Conservation (phyloP, 1,140 invertebrate genomes). For the Drosophila fuyamai region DNA sequence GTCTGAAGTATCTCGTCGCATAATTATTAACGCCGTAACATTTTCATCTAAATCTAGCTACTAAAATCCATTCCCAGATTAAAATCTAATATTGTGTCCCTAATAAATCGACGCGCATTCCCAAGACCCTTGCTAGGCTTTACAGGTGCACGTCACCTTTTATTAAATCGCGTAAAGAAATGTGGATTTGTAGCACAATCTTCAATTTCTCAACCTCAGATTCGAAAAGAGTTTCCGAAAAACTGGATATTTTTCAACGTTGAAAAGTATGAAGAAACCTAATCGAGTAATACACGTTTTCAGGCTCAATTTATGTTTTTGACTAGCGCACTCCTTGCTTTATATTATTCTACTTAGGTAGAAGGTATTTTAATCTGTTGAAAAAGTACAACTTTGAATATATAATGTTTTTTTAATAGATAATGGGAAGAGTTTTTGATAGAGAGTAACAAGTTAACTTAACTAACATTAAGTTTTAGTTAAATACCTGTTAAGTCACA, state of each 20-base stretch:
- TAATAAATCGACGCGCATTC: constrained; percentile 22
- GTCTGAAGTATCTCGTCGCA: not conserved
- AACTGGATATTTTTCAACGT: constrained; percentile 58
- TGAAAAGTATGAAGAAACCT: constrained; percentile 42
- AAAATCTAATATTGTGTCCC: constrained; percentile 2
- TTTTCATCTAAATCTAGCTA: not conserved
- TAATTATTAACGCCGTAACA: constrained; percentile 1
- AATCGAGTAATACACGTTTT: not conserved
- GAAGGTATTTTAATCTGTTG: not conserved
- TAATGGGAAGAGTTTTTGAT: no score
- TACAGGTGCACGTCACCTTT: not conserved
- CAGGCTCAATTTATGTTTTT: constrained; percentile 13
- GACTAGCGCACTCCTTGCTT: constrained; percentile 10
- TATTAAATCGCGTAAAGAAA: not conserved
- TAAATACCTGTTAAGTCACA: no score
- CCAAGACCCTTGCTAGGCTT: constrained; percentile 5
- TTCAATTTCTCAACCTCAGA: constrained; percentile 1
- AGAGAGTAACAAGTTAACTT: no score
- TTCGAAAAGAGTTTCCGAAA: constrained; percentile 66
- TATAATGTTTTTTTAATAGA: no score
- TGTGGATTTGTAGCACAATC: not conserved
- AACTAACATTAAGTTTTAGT: no score
- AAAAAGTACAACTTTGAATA: no score
- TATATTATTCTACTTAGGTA: not conserved
- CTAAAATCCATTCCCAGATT: not conserved